Evolutionary conservation across 64 coral and sea anemone species (phyloP), one percentile per base, ranked within the genome.

Genomic region (Porites lutea): DNA sequence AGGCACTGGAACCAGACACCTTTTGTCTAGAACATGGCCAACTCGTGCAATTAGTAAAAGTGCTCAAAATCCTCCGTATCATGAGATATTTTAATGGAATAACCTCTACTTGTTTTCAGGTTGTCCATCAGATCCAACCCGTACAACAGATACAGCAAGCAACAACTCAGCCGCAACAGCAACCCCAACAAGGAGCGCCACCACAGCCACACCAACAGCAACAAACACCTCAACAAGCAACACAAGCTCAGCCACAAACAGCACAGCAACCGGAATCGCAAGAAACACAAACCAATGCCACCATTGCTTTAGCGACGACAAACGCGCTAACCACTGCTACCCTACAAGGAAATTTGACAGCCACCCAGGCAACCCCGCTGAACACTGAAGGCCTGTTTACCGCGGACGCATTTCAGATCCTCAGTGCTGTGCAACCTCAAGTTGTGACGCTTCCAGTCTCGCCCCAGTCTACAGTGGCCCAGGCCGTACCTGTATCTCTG

Each of bases 401-500:
- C 10, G 74, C 94, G 13, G 94, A 95, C 2, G 89, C 83, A 9
- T 91, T 95, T 47, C 94, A 95, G 20, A 86, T 93, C 47, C 61
- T 93, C 52, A 87, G 82, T 74, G 71, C 91, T 37, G 82, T 63
- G 13, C 91, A 87, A 53, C 91, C 70, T 50, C 91, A 93, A 57
- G 91, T 93, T 61, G 82, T 93, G 10, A 93, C 91, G 43, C 48
- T 95, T 3, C 93, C 87, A 45, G 87, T 89, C 74, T 90, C 87
- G 5, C 89, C 78, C n/a, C 80, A 95, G 20, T 58, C 71, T 11
- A 67, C 64, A 50, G 78, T 89, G 6, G 57, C 87, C 19, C 93
- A 95, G 22, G 87, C 93, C 13, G 88, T 95, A 11, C 93, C 93
- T 50, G 93, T 95, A 4, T 90, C 93, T 4, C 61, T 95, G 6